phyloP scores from a whole-genome alignment of 2,797 vertebrate genomes.

The Clarias pachynema region DNA sequence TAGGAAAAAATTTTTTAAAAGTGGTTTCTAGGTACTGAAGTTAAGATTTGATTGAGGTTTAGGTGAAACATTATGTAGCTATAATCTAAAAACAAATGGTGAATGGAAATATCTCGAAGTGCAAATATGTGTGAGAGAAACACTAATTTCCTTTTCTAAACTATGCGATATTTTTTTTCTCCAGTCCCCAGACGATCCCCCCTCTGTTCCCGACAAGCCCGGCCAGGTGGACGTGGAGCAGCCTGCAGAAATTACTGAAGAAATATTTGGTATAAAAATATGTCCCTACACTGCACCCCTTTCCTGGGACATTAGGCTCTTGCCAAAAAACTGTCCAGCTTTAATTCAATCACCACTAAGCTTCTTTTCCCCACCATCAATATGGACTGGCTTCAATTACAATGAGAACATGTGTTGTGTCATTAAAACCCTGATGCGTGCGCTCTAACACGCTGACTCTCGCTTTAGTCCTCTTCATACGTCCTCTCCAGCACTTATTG shows the following conservation, averaged over 20 bases:
- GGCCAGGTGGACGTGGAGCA: slow-evolving; percentile 26
- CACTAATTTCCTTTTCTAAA: slow-evolving; percentile 36
- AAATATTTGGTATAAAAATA: slow-evolving; percentile 84
- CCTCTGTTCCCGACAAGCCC: background rate
- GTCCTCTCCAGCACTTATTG: slow-evolving; percentile 30
- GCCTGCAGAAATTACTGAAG: slow-evolving; percentile 45
- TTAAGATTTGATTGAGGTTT: background rate
- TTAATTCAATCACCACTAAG: slow-evolving; percentile 56
- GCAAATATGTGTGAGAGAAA: background rate
- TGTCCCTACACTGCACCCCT: slow-evolving; percentile 75
- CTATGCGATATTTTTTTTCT: slow-evolving; percentile 19
- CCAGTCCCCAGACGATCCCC: slow-evolving; percentile 35
- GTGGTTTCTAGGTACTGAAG: background rate
- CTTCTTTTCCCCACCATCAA: slow-evolving; percentile 65
- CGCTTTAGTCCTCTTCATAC: slow-evolving; percentile 5
- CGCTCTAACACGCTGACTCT: slow-evolving; percentile 29
- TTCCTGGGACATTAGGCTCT: slow-evolving; percentile 78
- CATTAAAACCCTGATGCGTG: slow-evolving; percentile 68
- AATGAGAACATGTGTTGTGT: slow-evolving; percentile 75
- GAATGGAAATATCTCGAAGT: slow-evolving; percentile 17
- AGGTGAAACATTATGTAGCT: background rate
- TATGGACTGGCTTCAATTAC: slow-evolving; percentile 72
- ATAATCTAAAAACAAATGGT: background rate
- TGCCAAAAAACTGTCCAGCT: slow-evolving; percentile 52
- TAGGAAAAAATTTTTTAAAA: background rate